These are phyloP conservation scores for Falco biarmicus DNA, from an alignment of 2,797 vertebrate species.

Conservation along the genomic window DNA sequence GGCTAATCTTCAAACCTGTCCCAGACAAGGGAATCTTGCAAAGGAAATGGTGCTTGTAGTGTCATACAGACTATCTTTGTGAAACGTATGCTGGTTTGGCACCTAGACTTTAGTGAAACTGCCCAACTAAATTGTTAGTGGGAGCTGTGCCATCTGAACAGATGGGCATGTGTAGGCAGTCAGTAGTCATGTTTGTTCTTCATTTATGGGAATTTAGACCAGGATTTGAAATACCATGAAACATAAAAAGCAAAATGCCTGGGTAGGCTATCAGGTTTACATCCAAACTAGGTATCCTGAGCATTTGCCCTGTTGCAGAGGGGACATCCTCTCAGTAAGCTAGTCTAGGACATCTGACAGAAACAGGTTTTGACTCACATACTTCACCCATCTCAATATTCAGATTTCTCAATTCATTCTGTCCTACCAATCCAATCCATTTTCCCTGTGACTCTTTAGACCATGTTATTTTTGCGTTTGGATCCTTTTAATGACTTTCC, in stretches of 20 bases:
- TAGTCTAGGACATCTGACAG: not conserved
- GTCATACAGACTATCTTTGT: constrained; percentile 39
- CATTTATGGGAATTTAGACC: constrained; percentile 67
- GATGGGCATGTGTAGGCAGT: constrained; percentile 71
- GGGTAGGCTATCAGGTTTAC: not conserved
- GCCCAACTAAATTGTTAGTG: constrained; percentile 63
- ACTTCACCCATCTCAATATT: not conserved
- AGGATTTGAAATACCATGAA: constrained; percentile 53
- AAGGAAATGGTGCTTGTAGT: constrained; percentile 23
- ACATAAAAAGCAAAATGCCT: constrained; percentile 6
- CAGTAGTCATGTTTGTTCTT: constrained; percentile 62
- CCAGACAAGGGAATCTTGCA: constrained; percentile 9
- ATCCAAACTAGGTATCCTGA: not conserved
- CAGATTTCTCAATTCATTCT: not conserved
- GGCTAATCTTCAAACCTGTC: constrained; percentile 17
- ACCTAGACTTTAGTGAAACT: constrained; percentile 56
- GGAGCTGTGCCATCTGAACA: constrained; percentile 70
- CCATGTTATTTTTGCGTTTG: not conserved
- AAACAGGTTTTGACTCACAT: not conserved
- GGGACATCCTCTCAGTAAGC: not conserved
- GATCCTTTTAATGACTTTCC: constrained; percentile 7
- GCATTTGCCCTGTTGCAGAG: not conserved
- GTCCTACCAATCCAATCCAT: not conserved
- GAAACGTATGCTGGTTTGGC: constrained; percentile 68
- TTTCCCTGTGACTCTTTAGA: not conserved